Evolutionary conservation across 2,113 vertebrate genomes (phyloP), one percentile per base, ranked within the genome.

Genomic region (Gopherus evgoodei): DNA sequence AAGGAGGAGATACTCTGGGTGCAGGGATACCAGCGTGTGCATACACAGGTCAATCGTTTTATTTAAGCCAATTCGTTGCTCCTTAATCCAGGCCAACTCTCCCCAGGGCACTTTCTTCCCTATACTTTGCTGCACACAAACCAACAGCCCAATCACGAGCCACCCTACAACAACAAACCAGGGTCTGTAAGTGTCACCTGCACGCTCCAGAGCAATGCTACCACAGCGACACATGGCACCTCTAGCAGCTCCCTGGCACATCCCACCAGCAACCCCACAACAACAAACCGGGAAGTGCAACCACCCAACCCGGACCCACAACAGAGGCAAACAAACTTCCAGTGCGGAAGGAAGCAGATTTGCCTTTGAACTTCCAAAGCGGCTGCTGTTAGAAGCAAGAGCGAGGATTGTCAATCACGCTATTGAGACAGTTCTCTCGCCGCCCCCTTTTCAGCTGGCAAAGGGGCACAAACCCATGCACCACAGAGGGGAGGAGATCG

Each of bases 21-120:
- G 0, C 53, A 83, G 0, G 0, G 38, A 81, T 59, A 42, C n/a
- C 0, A 0, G 53, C 11, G 2, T 0, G 8, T 42, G 53, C 0
- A 22, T 49, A 11, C 4, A 9, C 9, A 27, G 59, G 27, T 31
- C 59, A 17, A 13, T 35, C 29, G 1, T 14, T 62, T 13, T 35
- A 62, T 35, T 31, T 62, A 35, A 31, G 59, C 59, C 14, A 6
- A 17, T 62, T 31, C 59, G 17, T 62, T 12, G 5, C 29, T 62
- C 14, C 59, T 35, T 14, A 31, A 62, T 31, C 59, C 59, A 62
- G 29, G 29, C 59, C 59, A 62, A 62, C 27, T 31, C 59, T 62
- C 59, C 62, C 31, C 35, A n/a, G 8, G 35, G 27, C 62, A 69
- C 62, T 9, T 69, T 17, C 62, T 69, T 19, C 79, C 79, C 79